Evolutionary conservation across 2,113 vertebrate species (phyloP).

Genomic region (Cardinalis cardinalis): DNA sequence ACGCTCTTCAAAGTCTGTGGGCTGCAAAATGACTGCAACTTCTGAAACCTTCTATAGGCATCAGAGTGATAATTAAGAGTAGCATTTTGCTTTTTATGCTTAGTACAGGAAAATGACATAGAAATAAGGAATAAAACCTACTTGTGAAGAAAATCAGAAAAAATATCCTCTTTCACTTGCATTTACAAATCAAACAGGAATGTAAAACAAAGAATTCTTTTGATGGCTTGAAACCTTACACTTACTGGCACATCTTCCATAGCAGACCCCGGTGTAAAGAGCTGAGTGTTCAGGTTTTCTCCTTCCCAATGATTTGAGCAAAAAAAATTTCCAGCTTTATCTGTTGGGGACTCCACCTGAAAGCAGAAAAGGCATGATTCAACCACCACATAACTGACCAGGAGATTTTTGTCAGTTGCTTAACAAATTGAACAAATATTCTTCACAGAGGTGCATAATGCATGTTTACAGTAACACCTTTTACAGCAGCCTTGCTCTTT

Average conservation of each 20-base stretch:
- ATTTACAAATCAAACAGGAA: not conserved
- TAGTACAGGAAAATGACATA: rapidly evolving
- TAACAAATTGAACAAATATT: not conserved
- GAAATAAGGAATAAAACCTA: not conserved
- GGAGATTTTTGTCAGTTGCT: not conserved
- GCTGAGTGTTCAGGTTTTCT: slow-evolving; percentile 85
- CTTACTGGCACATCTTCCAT: slow-evolving; percentile 88
- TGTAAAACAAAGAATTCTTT: not conserved
- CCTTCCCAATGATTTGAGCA: slow-evolving; percentile 87
- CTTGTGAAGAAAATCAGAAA: not conserved
- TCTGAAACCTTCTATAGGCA: not conserved
- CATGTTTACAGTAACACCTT: not conserved
- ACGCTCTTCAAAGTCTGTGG: not conserved
- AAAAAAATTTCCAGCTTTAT: slow-evolving; percentile 84
- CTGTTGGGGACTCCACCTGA: slow-evolving; percentile 89
- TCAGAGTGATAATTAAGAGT: not conserved
- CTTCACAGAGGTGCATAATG: not conserved
- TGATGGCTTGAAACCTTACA: not conserved
- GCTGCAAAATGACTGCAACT: not conserved
- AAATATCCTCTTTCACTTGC: not conserved
- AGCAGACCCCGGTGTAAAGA: slow-evolving; percentile 83
- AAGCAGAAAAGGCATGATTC: slow-evolving; percentile 31
- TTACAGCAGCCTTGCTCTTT: not conserved
- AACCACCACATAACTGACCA: not conserved
- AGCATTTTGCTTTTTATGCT: not conserved